Evolutionary conservation across 2,888 invertebrate species (phyloP).

Genomic region (Odontocerum albicorne): DNA sequence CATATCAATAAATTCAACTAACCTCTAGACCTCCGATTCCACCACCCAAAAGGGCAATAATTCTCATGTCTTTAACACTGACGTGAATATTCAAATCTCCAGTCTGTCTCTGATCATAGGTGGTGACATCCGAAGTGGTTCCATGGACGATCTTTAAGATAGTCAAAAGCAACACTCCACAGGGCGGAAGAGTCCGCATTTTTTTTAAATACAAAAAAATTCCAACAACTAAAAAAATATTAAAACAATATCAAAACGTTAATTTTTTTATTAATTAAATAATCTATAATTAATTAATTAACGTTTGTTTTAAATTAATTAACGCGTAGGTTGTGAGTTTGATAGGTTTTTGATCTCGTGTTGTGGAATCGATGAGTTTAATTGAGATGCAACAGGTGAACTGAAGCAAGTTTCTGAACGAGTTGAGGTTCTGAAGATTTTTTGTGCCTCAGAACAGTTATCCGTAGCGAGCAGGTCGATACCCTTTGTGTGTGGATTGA

Average conservation of each 20-base stretch:
- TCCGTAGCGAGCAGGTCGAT: constrained; percentile 55
- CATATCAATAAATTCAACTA: not conserved
- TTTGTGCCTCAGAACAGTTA: constrained; percentile 44
- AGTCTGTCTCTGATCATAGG: constrained; percentile 73
- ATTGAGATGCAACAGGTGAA: not conserved
- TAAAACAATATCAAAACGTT: too few species aligned
- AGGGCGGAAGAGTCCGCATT: too few species aligned
- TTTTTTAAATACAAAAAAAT: too few species aligned
- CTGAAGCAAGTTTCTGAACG: constrained; percentile 25
- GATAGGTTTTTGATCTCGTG: too few species aligned
- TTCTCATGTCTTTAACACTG: constrained; percentile 75
- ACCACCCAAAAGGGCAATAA: constrained; percentile 68
- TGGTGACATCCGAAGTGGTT: constrained; percentile 31
- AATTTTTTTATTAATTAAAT: too few species aligned
- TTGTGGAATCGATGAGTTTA: not conserved
- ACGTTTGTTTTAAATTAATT: too few species aligned
- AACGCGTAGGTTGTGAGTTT: too few species aligned
- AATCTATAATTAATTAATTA: too few species aligned
- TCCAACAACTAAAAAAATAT: too few species aligned
- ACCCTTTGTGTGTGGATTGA: constrained; percentile 49
- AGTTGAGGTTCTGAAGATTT: constrained; percentile 34
- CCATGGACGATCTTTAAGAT: constrained; percentile 4
- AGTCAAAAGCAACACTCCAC: too few species aligned
- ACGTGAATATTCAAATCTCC: constrained; percentile 80
- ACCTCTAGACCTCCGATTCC: constrained; percentile 64